These are phyloP conservation scores for Hirtodrosophila cameraria DNA, from an alignment of 2,888 invertebrate species.

Conservation along the genomic window DNA sequence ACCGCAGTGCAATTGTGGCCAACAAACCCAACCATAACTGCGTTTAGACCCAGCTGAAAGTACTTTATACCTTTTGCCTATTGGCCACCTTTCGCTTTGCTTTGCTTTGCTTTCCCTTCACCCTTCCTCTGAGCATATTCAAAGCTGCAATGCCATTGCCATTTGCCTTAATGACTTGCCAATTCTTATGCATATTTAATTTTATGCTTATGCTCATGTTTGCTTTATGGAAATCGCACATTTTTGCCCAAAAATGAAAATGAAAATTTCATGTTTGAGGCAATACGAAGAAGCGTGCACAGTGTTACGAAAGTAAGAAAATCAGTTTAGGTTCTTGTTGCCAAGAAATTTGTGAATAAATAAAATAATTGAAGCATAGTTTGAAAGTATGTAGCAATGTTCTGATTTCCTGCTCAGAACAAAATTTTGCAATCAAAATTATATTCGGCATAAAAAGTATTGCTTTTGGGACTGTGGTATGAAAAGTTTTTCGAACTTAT, in stretches of 20 bases:
- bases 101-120: not conserved
- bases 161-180: slow-evolving; percentile 61
- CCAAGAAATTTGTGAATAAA: too few species aligned
- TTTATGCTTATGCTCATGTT: slow-evolving; percentile 76
- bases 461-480: too few species aligned
- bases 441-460: too few species aligned
- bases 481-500: too few species aligned
- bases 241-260: slow-evolving; percentile 61
- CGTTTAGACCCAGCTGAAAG: not conserved
- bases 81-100: slow-evolving; percentile 13
- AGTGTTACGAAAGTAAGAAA: slow-evolving; percentile 17
- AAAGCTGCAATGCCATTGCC: slow-evolving; percentile 42
- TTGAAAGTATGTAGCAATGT: too few species aligned
- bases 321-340: too few species aligned
- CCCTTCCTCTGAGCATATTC: not conserved
- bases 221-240: slow-evolving; percentile 76
- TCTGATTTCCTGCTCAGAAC: too few species aligned
- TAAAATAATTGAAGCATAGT: too few species aligned
- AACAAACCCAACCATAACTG: slow-evolving; percentile 34
- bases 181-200: slow-evolving; percentile 75
- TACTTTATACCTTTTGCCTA: not conserved
- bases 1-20: slow-evolving; percentile 30
- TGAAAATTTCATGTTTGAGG: slow-evolving; percentile 49
- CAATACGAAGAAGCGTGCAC: slow-evolving; percentile 22
- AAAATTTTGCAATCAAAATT: too few species aligned